phyloP scores from a whole-genome alignment of 2,888 invertebrate species.

The Antheraea assamensis region DNA sequence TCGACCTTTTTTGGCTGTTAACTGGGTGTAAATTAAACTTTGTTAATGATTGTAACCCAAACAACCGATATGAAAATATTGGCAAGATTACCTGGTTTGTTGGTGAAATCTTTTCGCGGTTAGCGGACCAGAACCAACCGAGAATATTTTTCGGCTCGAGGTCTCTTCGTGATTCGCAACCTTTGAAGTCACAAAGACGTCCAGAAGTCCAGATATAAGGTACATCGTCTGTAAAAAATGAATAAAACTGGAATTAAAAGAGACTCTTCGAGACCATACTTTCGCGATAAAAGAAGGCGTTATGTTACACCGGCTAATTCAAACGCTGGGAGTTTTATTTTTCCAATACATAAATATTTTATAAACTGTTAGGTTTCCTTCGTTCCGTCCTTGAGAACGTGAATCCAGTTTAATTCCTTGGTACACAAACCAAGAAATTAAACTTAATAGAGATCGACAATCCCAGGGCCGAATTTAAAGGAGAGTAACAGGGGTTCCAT shows the following conservation, averaged over 20 bases:
- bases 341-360: neutral
- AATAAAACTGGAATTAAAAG: neutral
- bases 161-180: constrained; percentile 93
- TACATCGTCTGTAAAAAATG: constrained; percentile 85
- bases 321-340: no score
- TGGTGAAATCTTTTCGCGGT: constrained; percentile 92
- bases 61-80: neutral
- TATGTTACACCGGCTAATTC: neutral
- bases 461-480: neutral
- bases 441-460: neutral
- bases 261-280: neutral
- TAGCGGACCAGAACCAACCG: constrained; percentile 97
- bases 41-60: no score
- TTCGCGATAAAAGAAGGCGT: neutral
- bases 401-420: neutral
- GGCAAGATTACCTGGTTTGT: constrained; percentile 84
- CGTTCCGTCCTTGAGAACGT: neutral
- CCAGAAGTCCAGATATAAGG: constrained; percentile 97
- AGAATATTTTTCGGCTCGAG: constrained; percentile 92
- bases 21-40: no score
- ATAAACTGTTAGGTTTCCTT: neutral
- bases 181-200: constrained; percentile 95
- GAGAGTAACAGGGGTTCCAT: neutral
- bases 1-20: no score
- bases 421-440: neutral